phyloP scores from a whole-genome alignment of 2,888 invertebrate genomes.

The Cyrtodaria siliqua region DNA sequence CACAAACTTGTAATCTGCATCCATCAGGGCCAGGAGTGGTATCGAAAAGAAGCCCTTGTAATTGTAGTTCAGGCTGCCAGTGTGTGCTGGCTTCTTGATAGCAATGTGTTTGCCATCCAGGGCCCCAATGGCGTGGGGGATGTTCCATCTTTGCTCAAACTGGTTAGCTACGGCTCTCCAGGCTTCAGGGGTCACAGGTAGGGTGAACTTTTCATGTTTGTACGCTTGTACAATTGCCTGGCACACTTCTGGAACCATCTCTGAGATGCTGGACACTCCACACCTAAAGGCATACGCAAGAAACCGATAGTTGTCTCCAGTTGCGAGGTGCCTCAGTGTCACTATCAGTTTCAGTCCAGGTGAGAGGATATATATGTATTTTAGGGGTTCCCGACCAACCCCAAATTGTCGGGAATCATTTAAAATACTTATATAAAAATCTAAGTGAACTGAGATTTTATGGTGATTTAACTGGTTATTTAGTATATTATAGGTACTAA shows the following conservation, averaged over 20 bases:
- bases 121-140: slow-evolving; percentile 48
- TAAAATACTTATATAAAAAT: slow-evolving; percentile 27
- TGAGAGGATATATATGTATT: slow-evolving; percentile 29
- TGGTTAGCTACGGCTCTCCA: slow-evolving; percentile 40
- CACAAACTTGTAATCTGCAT: slow-evolving; percentile 32
- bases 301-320: slow-evolving; percentile 49
- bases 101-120: slow-evolving; percentile 58
- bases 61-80: too few species aligned
- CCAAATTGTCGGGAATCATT: slow-evolving; percentile 22
- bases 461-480: too few species aligned
- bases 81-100: slow-evolving; percentile 41
- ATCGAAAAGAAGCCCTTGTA: slow-evolving; percentile 38
- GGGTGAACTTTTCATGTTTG: slow-evolving; percentile 34
- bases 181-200: slow-evolving; percentile 33
- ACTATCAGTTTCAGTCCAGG: slow-evolving; percentile 39
- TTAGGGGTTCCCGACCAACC: slow-evolving; percentile 21
- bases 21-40: slow-evolving; percentile 18
- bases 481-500: too few species aligned
- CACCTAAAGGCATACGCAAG: slow-evolving; percentile 48
- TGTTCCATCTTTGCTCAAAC: slow-evolving; percentile 52
- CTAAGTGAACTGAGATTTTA: too few species aligned
- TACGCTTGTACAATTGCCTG: slow-evolving; percentile 30
- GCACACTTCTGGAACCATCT: slow-evolving; percentile 17
- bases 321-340: slow-evolving; percentile 58
- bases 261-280: slow-evolving; percentile 23